Conservation (phyloP, 1,140 invertebrate species). For the Bombus haemorrhoidalis region DNA sequence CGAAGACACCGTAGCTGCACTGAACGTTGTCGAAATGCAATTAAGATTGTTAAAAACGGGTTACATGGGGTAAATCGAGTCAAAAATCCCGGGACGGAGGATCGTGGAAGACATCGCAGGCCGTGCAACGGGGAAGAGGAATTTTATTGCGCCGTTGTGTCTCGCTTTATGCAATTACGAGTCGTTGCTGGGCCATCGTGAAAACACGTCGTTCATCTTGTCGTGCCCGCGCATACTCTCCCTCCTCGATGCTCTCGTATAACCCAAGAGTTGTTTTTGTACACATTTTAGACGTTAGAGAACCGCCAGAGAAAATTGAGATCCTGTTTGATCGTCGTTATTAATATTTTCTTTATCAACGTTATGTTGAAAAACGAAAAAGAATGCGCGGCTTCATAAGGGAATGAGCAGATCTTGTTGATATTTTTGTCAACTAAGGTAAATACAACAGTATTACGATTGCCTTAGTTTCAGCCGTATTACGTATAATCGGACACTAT, state of each 20-base stretch:
- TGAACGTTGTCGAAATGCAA: not conserved
- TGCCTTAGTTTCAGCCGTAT: too few species aligned
- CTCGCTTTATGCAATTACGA: conserved; percentile 68
- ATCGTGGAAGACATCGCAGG: not conserved
- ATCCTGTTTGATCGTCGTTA: not conserved
- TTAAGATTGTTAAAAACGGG: conserved; percentile 31
- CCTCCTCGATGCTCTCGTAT: conserved; percentile 19
- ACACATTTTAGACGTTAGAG: conserved; percentile 14
- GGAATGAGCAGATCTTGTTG: too few species aligned
- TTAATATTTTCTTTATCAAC: not conserved
- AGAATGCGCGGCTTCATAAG: not conserved
- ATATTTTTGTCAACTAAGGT: too few species aligned
- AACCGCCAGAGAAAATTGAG: not conserved
- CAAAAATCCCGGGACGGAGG: conserved; percentile 15
- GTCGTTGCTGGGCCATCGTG: conserved; percentile 55
- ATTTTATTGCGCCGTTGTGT: conserved; percentile 68
- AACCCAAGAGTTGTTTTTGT: conserved; percentile 22
- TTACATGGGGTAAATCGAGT: conserved; percentile 8
- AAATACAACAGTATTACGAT: too few species aligned
- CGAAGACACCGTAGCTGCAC: not conserved
- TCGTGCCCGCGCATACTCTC: conserved; percentile 39
- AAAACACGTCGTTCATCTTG: conserved; percentile 64
- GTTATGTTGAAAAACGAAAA: not conserved
- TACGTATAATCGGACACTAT: too few species aligned
- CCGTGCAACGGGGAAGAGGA: conserved; percentile 13